phyloP scores from a whole-genome alignment of 2,888 invertebrate genomes.

The Antheraea assamensis region DNA sequence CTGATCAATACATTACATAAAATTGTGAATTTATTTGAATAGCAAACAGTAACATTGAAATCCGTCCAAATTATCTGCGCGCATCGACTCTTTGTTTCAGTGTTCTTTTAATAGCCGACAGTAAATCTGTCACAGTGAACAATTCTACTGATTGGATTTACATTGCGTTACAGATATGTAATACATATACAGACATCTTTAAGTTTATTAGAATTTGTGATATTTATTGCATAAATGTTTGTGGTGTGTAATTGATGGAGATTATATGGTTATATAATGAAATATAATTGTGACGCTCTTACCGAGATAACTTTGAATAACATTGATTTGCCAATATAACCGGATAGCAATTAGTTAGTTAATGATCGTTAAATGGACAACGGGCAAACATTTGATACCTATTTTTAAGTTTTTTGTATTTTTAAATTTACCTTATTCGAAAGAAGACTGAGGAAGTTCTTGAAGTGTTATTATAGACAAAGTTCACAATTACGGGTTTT shows the following conservation, averaged over 20 bases:
- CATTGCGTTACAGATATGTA: background rate
- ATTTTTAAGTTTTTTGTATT: background rate
- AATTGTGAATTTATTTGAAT: conserved; percentile 16
- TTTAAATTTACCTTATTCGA: background rate
- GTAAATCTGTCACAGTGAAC: conserved; percentile 7
- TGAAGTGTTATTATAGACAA: no score
- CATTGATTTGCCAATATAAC: background rate
- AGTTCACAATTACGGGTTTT: no score
- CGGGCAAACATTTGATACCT: background rate
- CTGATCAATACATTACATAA: conserved; percentile 10
- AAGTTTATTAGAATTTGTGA: background rate
- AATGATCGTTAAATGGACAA: background rate
- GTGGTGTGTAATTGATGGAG: background rate
- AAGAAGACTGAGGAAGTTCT: background rate
- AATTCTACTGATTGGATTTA: conserved; percentile 8
- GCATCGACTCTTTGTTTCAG: conserved; percentile 18
- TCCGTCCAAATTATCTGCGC: conserved; percentile 10
- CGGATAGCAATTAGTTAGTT: background rate
- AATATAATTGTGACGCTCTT: background rate
- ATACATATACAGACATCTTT: background rate
- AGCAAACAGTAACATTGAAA: conserved; percentile 16
- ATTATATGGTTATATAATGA: background rate
- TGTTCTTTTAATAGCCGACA: conserved; percentile 20
- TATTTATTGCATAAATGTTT: background rate
- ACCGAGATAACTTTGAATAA: background rate